Percentiles rank a stretch among this genome's conserved stretches.
phyloP scores from a whole-genome alignment of 2,797 vertebrate species.

The Melopsittacus undulatus region DNA sequence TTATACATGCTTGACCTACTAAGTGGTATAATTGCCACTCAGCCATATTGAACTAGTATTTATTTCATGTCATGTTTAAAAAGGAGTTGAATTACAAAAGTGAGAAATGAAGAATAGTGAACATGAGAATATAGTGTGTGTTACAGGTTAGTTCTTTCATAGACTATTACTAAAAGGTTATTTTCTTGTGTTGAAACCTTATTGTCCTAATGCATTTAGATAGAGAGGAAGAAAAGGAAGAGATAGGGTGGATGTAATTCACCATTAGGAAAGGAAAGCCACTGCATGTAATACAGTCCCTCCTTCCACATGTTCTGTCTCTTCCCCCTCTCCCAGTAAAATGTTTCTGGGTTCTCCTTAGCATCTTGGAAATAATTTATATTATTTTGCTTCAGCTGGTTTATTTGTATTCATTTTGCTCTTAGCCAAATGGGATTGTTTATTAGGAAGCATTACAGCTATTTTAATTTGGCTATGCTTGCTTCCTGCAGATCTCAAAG shows the following conservation, averaged over 20 bases:
- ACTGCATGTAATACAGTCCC: neutral
- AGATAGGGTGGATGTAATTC: neutral
- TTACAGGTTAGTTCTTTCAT: neutral
- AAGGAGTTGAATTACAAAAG: neutral
- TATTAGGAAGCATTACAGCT: conserved; percentile 16
- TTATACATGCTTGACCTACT: neutral
- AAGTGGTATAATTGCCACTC: neutral
- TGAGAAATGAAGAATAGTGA: neutral
- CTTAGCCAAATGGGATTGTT: conserved; percentile 18
- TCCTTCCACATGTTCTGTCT: neutral
- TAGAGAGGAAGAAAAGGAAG: neutral
- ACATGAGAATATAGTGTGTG: neutral
- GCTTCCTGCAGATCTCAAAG: neutral
- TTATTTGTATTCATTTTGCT: conserved; percentile 26
- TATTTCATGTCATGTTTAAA: conserved; percentile 1
- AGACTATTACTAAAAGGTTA: conserved; percentile 18
- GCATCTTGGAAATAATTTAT: conserved; percentile 14
- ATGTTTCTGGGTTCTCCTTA: neutral
- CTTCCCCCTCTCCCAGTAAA: neutral
- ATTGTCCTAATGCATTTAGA: neutral
- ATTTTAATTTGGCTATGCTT: neutral
- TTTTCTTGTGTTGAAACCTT: neutral
- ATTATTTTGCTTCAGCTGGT: neutral
- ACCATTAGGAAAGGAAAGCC: neutral
- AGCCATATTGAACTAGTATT: neutral